Conservation (phyloP, 2,888 invertebrate species). For the Mechanitis mazaeus region DNA sequence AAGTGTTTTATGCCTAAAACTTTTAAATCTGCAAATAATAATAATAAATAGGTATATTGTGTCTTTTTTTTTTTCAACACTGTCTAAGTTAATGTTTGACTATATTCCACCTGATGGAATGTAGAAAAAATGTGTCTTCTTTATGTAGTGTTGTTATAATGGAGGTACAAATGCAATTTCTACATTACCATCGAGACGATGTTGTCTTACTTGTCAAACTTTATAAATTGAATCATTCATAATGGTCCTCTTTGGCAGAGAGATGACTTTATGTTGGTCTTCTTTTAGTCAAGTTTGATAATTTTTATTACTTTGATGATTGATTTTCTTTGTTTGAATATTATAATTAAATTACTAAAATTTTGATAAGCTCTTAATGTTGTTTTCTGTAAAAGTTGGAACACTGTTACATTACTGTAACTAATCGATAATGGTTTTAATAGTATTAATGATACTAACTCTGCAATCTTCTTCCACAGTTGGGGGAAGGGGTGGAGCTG, state of each 20-base stretch:
- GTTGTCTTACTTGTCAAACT: constrained; percentile 14
- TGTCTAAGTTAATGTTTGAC: too few species aligned
- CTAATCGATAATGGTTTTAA: too few species aligned
- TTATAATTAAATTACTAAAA: neutral
- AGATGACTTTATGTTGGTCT: constrained; percentile 8
- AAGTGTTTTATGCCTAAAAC: neutral
- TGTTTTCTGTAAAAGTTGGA: too few species aligned
- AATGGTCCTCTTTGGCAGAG: constrained; percentile 12
- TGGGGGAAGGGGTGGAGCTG: constrained; percentile 94
- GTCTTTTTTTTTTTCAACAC: too few species aligned
- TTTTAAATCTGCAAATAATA: neutral
- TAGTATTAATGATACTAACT: neutral
- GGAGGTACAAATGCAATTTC: constrained; percentile 15
- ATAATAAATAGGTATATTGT: too few species aligned
- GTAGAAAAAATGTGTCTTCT: neutral
- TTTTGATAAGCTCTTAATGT: too few species aligned
- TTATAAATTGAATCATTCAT: constrained; percentile 20
- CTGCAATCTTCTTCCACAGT: constrained; percentile 73
- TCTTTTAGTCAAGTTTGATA: constrained; percentile 7
- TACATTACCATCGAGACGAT: constrained; percentile 13
- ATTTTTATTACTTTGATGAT: constrained; percentile 8
- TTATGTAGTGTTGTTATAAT: neutral
- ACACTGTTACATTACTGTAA: too few species aligned
- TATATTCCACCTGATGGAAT: neutral
- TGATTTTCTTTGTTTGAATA: constrained; percentile 10